Base-by-base conservation (phyloP, 2,888 invertebrate species). In the Amblyjoppa proteus region DNA sequence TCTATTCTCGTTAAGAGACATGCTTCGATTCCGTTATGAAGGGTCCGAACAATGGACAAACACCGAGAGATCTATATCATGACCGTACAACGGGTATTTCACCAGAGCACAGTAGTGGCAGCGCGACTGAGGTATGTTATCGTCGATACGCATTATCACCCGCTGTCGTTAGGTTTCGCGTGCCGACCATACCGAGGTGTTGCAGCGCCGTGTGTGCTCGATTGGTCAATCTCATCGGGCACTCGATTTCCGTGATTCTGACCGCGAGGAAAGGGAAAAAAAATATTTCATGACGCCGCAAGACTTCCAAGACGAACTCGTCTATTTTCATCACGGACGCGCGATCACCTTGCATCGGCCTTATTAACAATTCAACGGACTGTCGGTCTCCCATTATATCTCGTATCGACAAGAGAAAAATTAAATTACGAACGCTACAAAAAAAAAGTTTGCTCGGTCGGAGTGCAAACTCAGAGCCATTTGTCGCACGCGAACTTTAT, bases 101-200 rank as follows among this genome's bases (percentile, higher is more conserved):
- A 85, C 75, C 79, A 85, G 61, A 3, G 45, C 45, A 16, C 13
- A 16, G 45, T 45, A 45, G 51, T 51, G 6, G 51, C 16, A n/a
- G 5, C 16, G 3, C 7, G 0, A 4, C 61, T 3, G 5, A 56
- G 51, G 34, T 71, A 71, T 66, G 70, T 85, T 85, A 85, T 73
- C 68, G 79, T 58, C 68, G 51, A 78, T 76, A 71, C 66, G 11
- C 9, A 41, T 66, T 70, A 71, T 73, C 51, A 71, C 56, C 76
- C 51, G 61, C 70, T 71, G 68, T 82, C 79, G 75, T 82, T 69
- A 66, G 71, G 79, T 71, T 79, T 79, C 73, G 73, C 70, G 64
- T 71, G 51, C 70, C 79, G 76, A 56, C 82, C 70, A 78, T 71
- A 79, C 53, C 45, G 53, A 56, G 13, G 58, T 41, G 28, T 38